Conservation (phyloP, 1,140 invertebrate genomes). For the Teleopsis dalmanni region DNA sequence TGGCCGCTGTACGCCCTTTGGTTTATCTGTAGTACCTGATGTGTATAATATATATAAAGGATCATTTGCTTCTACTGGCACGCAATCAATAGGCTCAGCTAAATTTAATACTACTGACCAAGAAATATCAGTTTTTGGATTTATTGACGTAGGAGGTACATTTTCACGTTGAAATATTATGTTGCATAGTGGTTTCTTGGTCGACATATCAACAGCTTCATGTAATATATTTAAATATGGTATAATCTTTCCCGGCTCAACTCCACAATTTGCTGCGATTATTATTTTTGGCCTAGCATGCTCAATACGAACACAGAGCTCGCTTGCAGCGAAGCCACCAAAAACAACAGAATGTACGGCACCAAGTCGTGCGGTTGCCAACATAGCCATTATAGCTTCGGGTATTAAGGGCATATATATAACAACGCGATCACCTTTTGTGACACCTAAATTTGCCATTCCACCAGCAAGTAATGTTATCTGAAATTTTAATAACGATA, state of each 20-base stretch:
- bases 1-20: conserved; percentile 78
- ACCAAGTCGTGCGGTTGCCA: conserved; percentile 73
- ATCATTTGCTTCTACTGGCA: conserved; percentile 79
- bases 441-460: conserved; percentile 63
- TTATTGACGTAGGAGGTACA: conserved; percentile 58
- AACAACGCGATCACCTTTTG: conserved; percentile 60
- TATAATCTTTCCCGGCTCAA: conserved; percentile 78
- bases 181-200: conserved; percentile 62
- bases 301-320: conserved; percentile 75
- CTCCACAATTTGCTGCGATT: conserved; percentile 81
- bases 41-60: conserved; percentile 90
- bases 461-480: conserved; percentile 71
- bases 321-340: conserved; percentile 82
- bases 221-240: conserved; percentile 84
- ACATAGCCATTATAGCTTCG: conserved; percentile 77
- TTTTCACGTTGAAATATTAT: conserved; percentile 72
- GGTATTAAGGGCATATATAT: conserved; percentile 91
- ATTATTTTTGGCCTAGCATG: conserved; percentile 83
- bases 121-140: conserved; percentile 58
- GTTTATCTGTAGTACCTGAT: conserved; percentile 80
- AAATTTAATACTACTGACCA: conserved; percentile 66
- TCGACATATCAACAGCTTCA: conserved; percentile 66
- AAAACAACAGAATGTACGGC: conserved; percentile 84
- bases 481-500: conserved; percentile 28
- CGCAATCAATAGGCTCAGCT: conserved; percentile 65